These are phyloP conservation scores for Pteronotus mesoamericanus DNA, from an alignment of 2,797 vertebrate species.

Conservation along the genomic window DNA sequence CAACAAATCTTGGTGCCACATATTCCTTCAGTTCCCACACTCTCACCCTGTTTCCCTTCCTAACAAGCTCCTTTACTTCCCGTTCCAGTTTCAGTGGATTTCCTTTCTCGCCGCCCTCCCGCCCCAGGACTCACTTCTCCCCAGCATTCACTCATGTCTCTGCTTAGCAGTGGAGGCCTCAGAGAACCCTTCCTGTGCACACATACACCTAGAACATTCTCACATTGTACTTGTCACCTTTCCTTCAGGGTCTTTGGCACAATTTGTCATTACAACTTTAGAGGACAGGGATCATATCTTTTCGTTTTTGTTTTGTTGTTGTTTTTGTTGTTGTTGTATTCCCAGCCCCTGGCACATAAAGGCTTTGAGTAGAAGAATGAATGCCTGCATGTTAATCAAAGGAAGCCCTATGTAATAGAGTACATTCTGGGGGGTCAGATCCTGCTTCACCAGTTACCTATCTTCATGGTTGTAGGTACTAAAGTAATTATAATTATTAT, in stretches of 20 bases:
- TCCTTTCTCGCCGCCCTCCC: neutral
- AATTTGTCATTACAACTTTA: neutral
- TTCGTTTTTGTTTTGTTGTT: neutral
- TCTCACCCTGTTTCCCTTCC: neutral
- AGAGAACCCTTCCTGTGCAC: neutral
- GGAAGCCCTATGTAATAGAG: neutral
- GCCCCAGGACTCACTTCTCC: neutral
- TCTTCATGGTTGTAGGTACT: neutral
- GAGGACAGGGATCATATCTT: neutral
- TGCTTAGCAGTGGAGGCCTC: neutral
- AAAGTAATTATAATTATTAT: neutral
- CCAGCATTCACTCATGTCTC: neutral
- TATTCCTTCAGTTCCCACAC: no score
- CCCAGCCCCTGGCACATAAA: neutral
- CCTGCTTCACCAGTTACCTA: neutral
- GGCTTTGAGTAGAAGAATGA: neutral
- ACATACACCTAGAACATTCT: neutral
- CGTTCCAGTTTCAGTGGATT: neutral
- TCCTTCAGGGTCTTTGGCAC: no score
- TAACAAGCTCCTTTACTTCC: neutral
- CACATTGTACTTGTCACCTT: neutral
- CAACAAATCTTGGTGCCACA: neutral
- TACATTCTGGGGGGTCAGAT: neutral
- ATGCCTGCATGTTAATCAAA: neutral
- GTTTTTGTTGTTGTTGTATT: neutral